Evolutionary conservation across 1,140 invertebrate species (phyloP), one percentile per base, ranked within the genome.

Genomic region (Anagrus nilaparvatae): DNA sequence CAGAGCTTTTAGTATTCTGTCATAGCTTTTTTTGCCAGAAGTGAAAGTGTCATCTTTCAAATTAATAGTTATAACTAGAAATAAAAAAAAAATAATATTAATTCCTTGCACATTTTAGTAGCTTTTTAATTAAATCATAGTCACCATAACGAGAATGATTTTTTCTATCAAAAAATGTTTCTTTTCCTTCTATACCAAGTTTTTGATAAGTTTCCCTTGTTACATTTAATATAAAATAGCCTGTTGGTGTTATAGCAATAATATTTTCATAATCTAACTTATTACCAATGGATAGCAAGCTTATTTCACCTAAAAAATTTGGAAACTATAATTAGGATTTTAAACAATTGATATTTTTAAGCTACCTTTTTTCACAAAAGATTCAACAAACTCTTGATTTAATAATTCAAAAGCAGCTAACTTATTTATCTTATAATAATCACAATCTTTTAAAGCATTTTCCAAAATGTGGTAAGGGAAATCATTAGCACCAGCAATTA

Each of bases 221-320:
- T 23, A 78, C 53, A 12, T 63, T 69, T 10, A 78, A 54, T 39
- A 73, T 47, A 14, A 77, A 58, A 25, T 63, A 44, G 8, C 73
- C 74, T 44, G 49, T 54, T 27, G 73, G 69, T 34, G 66, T 71
- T 21, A 77, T 35, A 14, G 61, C 61, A 41, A 69, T 45, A 33
- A 64, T 69, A 52, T 71, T 68, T 36, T 75, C 66, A 39, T 67
- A 51, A 54, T 76, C 74, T 46, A 76, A 68, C 49, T 61, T 61
- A 14, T 53, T 63, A 39, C 59, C 61, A 35, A 73, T 56, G 23
- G 69, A 65, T 29, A 77, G 24, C 3, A 69, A 52, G 19, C 48
- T 68, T 12, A 76, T 46, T 49, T 67, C 61, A 39, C 73, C 74
- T 76, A 18, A 35, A 63, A n/a, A n/a, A n/a, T n/a, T n/a, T n/a